Conservation (phyloP, 2,797 vertebrate genomes). For the Acipenser ruthenus region DNA sequence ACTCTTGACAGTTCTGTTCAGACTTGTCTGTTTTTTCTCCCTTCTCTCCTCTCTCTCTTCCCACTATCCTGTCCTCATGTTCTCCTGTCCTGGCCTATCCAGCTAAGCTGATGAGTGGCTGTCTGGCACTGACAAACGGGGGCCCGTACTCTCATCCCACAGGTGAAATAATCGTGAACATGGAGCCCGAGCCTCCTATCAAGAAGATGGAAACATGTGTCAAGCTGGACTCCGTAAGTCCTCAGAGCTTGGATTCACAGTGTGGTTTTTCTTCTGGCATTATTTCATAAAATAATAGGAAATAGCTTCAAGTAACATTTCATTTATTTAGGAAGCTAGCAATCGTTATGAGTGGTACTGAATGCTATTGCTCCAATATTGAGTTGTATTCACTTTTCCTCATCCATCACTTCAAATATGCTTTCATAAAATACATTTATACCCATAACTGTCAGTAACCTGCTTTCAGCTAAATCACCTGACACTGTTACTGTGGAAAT, state of each 20-base stretch:
- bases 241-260: rapidly evolving
- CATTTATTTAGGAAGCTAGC: too few species aligned
- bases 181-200: constrained; percentile 70
- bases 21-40: background rate
- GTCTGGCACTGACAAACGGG: constrained; percentile 62
- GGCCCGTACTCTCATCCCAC: constrained; percentile 55
- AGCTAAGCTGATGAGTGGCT: constrained; percentile 75
- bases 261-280: too few species aligned
- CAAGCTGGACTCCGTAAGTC: constrained; percentile 83
- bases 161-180: constrained; percentile 85
- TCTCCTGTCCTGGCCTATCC: constrained; percentile 19
- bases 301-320: too few species aligned
- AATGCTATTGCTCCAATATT: too few species aligned
- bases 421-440: too few species aligned
- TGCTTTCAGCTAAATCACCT: too few species aligned
- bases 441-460: too few species aligned
- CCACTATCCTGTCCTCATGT: constrained; percentile 5
- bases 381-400: too few species aligned
- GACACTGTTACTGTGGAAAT: too few species aligned
- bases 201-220: constrained; percentile 94
- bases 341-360: too few species aligned
- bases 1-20: background rate
- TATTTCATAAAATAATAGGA: too few species aligned
- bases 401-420: too few species aligned
- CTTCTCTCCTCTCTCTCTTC: background rate